These are phyloP conservation scores for Tipula lateralis DNA, from an alignment of 2,888 invertebrate species.

Conservation along the genomic window DNA sequence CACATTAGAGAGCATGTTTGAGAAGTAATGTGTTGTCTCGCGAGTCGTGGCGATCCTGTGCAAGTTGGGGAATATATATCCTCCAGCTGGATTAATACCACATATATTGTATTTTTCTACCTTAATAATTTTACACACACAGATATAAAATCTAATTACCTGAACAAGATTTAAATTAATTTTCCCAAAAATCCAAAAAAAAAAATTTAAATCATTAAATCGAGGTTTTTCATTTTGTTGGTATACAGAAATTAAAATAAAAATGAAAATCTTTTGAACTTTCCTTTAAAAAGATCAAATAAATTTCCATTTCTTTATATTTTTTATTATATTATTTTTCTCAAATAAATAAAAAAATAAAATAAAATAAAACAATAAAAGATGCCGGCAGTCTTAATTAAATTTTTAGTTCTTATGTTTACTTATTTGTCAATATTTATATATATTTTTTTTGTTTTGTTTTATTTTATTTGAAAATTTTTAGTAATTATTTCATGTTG, in stretches of 20 bases:
- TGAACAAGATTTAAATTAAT: not conserved
- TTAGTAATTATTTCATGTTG: not conserved
- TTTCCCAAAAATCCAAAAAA: not conserved
- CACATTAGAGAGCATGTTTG: too few relatives aligned
- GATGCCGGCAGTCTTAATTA: slow-evolving; percentile 28
- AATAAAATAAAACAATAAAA: slow-evolving; percentile 15
- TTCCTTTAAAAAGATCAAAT: slow-evolving; percentile 27
- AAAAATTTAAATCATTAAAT: not conserved
- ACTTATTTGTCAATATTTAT: slow-evolving; percentile 26
- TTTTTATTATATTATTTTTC: not conserved
- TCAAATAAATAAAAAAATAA: not conserved
- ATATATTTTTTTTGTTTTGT: too few relatives aligned
- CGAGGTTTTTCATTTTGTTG: not conserved
- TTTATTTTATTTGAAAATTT: not conserved
- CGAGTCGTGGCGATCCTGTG: too few relatives aligned
- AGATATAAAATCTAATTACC: not conserved
- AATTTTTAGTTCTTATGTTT: slow-evolving; percentile 14
- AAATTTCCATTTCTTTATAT: slow-evolving; percentile 25
- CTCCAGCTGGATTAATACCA: too few relatives aligned
- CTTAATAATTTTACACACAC: not conserved
- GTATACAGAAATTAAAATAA: not conserved
- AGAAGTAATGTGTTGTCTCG: too few relatives aligned
- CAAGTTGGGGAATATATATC: too few relatives aligned
- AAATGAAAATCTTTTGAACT: slow-evolving; percentile 28
- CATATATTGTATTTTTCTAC: not conserved